These are phyloP conservation scores for Aphelenchoides avenae DNA, from an alignment of 1,140 invertebrate species.

Conservation along the genomic window DNA sequence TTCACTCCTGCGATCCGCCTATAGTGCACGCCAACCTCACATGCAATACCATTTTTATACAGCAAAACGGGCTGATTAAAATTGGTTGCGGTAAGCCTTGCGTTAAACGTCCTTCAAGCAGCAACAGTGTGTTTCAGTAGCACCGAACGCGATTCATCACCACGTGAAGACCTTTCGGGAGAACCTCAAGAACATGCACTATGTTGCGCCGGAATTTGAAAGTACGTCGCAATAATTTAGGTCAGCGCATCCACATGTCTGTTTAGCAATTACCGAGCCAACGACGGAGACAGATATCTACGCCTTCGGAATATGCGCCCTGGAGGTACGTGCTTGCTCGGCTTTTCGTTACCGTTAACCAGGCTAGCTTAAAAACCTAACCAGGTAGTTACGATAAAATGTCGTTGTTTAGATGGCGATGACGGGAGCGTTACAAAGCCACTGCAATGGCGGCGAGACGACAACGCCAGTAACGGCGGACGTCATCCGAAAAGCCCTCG, in stretches of 20 bases:
- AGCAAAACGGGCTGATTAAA: slow-evolving; percentile 99
- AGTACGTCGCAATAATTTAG: no score
- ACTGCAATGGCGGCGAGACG: slow-evolving; percentile 10
- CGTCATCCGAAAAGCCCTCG: slow-evolving; percentile 62
- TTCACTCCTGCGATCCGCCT: slow-evolving; percentile 95
- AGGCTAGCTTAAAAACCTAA: no score
- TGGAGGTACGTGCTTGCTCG: slow-evolving; percentile 67
- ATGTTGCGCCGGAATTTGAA: slow-evolving; percentile 93
- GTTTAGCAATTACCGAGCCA: slow-evolving; percentile 54
- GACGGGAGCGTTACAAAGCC: slow-evolving; percentile 31
- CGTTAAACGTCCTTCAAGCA: slow-evolving; percentile 53
- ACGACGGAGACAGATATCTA: slow-evolving; percentile 91
- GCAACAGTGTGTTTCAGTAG: slow-evolving; percentile 68
- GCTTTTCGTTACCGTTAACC: neutral
- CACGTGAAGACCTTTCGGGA: slow-evolving; percentile 94
- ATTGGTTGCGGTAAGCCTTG: slow-evolving; percentile 79
- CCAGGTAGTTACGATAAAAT: slow-evolving; percentile 8
- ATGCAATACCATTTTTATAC: slow-evolving; percentile 99
- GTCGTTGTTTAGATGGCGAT: slow-evolving; percentile 38
- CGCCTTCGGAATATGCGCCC: slow-evolving; percentile 96
- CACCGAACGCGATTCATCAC: slow-evolving; percentile 95
- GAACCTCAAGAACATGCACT: slow-evolving; percentile 93
- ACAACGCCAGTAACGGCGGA: slow-evolving; percentile 73
- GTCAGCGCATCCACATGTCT: no score
- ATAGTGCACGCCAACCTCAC: slow-evolving; percentile 99